A percentile compares a stretch with the other conserved stretches of the same genome.
These are phyloP conservation scores for Malurus splendens DNA, from an alignment of 2,797 vertebrate species.

Conservation along the genomic window DNA sequence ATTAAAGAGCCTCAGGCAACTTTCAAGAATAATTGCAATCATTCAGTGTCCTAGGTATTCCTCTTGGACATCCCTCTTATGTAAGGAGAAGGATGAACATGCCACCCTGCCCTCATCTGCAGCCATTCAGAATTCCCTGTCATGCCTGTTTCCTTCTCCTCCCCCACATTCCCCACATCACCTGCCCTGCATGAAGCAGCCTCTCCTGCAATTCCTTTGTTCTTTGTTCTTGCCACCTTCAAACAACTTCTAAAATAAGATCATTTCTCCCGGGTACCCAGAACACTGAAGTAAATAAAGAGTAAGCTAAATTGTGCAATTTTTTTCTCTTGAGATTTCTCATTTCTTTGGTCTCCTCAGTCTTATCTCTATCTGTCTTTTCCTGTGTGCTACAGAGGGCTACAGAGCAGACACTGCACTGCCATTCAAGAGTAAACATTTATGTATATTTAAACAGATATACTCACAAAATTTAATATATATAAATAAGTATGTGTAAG, in stretches of 20 bases:
- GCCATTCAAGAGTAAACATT: not conserved
- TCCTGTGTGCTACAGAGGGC: not conserved
- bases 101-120: not conserved
- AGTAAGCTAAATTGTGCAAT: not conserved
- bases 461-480: not conserved
- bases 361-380: not conserved
- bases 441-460: not conserved
- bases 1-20: not conserved
- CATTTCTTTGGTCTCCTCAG: not conserved
- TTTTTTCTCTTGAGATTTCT: not conserved
- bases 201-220: not conserved
- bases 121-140: not conserved
- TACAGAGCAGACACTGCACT: not conserved
- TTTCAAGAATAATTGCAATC: constrained; percentile 11
- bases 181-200: not conserved
- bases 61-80: not conserved
- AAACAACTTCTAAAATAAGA: not conserved
- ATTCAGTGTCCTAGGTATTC: not conserved
- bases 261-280: not conserved
- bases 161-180: not conserved
- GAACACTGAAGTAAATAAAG: not conserved
- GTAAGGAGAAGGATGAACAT: not conserved
- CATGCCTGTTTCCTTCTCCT: not conserved
- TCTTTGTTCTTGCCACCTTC: not conserved
- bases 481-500: not conserved